phyloP scores from a whole-genome alignment of 1,140 invertebrate species.

The Propsilocerus akamusi region DNA sequence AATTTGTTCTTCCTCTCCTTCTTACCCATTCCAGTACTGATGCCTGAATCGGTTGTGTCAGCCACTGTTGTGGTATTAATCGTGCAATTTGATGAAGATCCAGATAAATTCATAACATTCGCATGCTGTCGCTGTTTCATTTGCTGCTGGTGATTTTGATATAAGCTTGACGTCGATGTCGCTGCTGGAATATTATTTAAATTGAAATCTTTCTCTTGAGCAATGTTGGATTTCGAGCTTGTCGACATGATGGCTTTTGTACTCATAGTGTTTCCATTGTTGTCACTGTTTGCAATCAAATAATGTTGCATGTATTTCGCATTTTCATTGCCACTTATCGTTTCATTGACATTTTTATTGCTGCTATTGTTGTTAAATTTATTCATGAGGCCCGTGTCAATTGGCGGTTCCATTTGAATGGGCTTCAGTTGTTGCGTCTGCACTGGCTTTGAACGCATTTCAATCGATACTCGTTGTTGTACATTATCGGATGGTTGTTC shows the following conservation, averaged over 20 bases:
- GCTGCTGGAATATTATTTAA: slow-evolving; percentile 9
- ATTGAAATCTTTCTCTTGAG: neutral
- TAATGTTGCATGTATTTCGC: neutral
- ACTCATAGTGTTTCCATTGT: neutral
- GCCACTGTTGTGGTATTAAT: neutral
- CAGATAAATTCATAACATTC: slow-evolving; percentile 13
- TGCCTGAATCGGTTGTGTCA: slow-evolving; percentile 6
- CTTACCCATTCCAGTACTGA: slow-evolving; percentile 16
- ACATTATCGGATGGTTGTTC: slow-evolving; percentile 18
- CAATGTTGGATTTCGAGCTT: neutral
- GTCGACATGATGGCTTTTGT: neutral
- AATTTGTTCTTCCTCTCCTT: slow-evolving; percentile 39
- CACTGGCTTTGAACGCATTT: slow-evolving; percentile 8
- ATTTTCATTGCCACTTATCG: neutral
- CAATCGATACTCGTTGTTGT: slow-evolving; percentile 7
- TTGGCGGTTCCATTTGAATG: slow-evolving; percentile 8
- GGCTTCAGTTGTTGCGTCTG: neutral
- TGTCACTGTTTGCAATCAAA: neutral
- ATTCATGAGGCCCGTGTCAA: slow-evolving; percentile 20
- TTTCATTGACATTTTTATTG: neutral
- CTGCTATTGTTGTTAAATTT: neutral
- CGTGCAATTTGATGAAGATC: slow-evolving; percentile 13
- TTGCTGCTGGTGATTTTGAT: slow-evolving; percentile 7
- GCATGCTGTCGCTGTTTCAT: slow-evolving; percentile 20
- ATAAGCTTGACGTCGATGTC: slow-evolving; percentile 5